Base-by-base conservation (phyloP, 2,113 vertebrate species). In the Poeciliopsis retropinna region DNA sequence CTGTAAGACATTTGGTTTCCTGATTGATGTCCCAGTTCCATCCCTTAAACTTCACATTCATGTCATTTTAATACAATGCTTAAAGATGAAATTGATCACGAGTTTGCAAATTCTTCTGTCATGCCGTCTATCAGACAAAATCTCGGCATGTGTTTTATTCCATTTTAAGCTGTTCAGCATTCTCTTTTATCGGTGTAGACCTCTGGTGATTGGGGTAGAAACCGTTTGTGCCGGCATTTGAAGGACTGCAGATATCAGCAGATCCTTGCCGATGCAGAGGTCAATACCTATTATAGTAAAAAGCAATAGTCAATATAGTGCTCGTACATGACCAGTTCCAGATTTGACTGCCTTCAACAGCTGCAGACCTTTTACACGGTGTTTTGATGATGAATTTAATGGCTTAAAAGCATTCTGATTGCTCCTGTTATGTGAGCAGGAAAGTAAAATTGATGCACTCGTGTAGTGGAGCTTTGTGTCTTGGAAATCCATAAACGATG, bases 221-320 rank as follows among this genome's bases (percentile, higher is more conserved):
- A 80, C 75, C 85, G 84, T 87, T 76, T 76, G 71, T 80, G 82
- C 80, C 73, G 78, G 82, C 66, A 73, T 87, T 83, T 83, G 80
- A 88, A 89, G 81, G 81, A 91, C 75, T 89, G 84, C 89, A 80
- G 79, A 80, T 87, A 73, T 89, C 89, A 93, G 88, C 88, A 88
- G 73, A 84, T 85, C 81, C 82, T 82, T n/a, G n/a, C 75, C 57
- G 70, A 86, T 78, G 83, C 68, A 67, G 72, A 70, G 83, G 82
- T 93, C 89, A 86, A 89, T 92, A 90, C 79, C 82, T 86, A 90
- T 92, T 87, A 91, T 78, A 67, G 80, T 78, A 86, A 89, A 57
- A 93, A 82, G 79, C 85, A 86, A 88, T 92, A 91, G 82, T 91
- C 87, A 83, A 89, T 92, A 75, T 32, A 31, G 68, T 28, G 72